A percentile compares a stretch with the other conserved stretches of the same genome.
These are phyloP conservation scores for Petrocephalus schoutedeni DNA, from an alignment of 2,797 vertebrate genomes.

Conservation along the genomic window DNA sequence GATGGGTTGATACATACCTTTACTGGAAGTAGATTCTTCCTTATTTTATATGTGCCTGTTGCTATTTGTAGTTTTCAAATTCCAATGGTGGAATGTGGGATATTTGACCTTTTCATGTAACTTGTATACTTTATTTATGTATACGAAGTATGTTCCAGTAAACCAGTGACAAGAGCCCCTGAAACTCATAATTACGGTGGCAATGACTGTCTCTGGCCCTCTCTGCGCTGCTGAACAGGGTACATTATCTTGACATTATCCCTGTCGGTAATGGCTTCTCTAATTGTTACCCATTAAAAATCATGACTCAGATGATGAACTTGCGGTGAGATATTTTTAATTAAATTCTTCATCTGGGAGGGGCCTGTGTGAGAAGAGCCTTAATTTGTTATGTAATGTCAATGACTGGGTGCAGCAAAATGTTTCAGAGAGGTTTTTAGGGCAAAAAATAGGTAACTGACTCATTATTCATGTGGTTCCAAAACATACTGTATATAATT, in stretches of 20 bases:
- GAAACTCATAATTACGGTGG: background rate
- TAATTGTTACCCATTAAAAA: background rate
- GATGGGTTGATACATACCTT: background rate
- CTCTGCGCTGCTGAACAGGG: background rate
- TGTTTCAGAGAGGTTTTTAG: background rate
- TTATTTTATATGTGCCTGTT: background rate
- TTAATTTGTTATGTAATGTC: background rate
- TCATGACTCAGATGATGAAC: constrained; percentile 2
- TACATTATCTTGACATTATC: background rate
- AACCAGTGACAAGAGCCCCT: background rate
- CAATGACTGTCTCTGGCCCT: background rate
- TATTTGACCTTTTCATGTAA: background rate
- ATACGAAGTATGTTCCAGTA: background rate
- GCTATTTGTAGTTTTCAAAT: background rate
- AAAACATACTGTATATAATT: background rate
- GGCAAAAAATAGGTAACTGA: background rate
- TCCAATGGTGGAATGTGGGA: background rate
- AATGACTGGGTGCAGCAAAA: background rate
- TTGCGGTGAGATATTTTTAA: background rate
- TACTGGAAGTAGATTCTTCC: background rate
- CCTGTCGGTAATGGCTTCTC: background rate
- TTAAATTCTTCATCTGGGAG: constrained; percentile 2
- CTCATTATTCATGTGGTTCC: background rate
- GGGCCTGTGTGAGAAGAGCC: background rate
- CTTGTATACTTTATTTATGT: background rate